Evolutionary conservation across 2,113 vertebrate genomes (phyloP), one percentile per base, ranked within the genome.

Genomic region (Ameiurus melas): DNA sequence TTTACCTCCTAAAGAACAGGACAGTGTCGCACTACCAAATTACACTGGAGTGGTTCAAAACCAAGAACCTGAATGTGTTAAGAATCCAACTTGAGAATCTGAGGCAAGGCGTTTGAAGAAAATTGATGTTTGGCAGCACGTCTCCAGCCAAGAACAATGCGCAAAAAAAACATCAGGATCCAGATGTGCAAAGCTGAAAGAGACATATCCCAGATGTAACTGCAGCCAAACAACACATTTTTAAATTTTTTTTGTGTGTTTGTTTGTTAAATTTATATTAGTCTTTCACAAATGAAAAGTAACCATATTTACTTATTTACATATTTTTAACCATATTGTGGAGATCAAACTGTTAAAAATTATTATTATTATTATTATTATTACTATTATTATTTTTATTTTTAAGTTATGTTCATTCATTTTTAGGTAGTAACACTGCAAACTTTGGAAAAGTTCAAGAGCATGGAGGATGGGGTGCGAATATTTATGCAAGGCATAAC

Each of bases 151-250:
- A 33, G 9, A 51, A 78, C 22, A 53, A 12, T 13, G 39, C 8
- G 3, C 19, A 55, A 80, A 51, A 43, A 51, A 58, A 58, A 81
- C 55, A 81, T 58, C 30, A 81, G 30, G 51, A 58, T 58, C 79
- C 55, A 81, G 55, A 81, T 81, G 79, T 81, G 79, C 79, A 19
- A 53, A 58, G 25, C 55, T 36, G 79, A 81, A 22, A 58, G 3
- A 58, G 79, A 82, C 53, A 82, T 14, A 36, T 60, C 39, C 55
- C 77, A 79, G 51, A 79, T 78, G 51, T 36, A 36, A 36, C 10
- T 22, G 8, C 20, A 57, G 33, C 17, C 30, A 22, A 33, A 1
- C 55, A 22, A 58, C 27, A 81, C 17, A 19, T 58, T 58, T 81
- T 20, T 55, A 27, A 7, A 10, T 4, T 58, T 57, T 47, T 73